Evolutionary conservation across 53 echinoderm and acorn worm species (phyloP).

Genomic region (Paracentrotus lividus): DNA sequence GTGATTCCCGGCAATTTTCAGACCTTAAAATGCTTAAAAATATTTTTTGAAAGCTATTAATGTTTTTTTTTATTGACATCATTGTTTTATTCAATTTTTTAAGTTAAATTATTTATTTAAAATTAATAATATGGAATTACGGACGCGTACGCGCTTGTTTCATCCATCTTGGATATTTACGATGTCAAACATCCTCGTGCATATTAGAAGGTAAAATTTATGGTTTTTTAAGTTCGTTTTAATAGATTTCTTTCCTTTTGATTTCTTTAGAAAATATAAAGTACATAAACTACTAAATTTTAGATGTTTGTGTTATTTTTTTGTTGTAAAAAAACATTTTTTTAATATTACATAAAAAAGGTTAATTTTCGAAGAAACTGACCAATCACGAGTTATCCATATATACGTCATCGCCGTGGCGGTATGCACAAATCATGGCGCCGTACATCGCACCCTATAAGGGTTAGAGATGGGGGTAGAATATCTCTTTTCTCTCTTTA

Average conservation of each 20-base stretch:
- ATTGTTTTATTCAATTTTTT: not conserved
- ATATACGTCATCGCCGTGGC: not conserved
- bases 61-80: too few relatives aligned
- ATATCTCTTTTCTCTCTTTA: not conserved
- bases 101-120: not conserved
- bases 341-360: too few relatives aligned
- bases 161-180: not conserved
- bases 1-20: too few relatives aligned
- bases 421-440: not conserved
- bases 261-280: not conserved
- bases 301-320: too few relatives aligned
- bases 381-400: not conserved
- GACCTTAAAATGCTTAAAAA: not conserved
- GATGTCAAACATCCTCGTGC: not conserved
- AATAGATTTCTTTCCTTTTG: not conserved
- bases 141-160: not conserved
- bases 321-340: too few relatives aligned
- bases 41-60: not conserved
- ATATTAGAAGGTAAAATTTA: not conserved
- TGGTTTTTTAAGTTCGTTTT: not conserved
- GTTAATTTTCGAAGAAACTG: too few relatives aligned
- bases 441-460: not conserved
- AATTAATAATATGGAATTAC: not conserved
- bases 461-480: not conserved
- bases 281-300: too few relatives aligned